A percentile compares a stretch with the other conserved stretches of the same genome.
phyloP scores from a whole-genome alignment of 2,113 vertebrate genomes.

The Potamarius usumacintae region DNA sequence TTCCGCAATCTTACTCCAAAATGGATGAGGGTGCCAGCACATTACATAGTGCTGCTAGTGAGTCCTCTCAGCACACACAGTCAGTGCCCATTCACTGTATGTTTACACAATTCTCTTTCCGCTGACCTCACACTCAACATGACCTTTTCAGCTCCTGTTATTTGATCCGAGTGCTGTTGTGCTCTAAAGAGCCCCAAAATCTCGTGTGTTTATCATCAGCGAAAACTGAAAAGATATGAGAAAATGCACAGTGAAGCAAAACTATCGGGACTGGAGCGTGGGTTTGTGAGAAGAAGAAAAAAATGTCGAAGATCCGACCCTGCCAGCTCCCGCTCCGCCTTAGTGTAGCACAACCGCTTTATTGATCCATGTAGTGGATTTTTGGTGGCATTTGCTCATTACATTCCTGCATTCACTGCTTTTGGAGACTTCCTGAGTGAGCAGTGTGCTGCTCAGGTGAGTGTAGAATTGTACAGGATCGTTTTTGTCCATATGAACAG shows the following conservation, averaged over 20 bases:
- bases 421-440: not conserved
- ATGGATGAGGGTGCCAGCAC: slow-evolving; percentile 44
- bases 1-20: slow-evolving; percentile 57
- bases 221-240: not conserved
- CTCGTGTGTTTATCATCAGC: not conserved
- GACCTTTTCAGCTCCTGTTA: slow-evolving; percentile 4
- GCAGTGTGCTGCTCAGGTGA: not conserved
- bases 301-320: not conserved
- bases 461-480: not conserved
- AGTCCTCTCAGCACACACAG: slow-evolving; percentile 46
- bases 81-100: slow-evolving; percentile 44
- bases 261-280: not conserved
- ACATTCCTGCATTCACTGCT: not conserved
- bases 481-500: slow-evolving; percentile 1
- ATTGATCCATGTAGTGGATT: slow-evolving; percentile 45
- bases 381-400: slow-evolving; percentile 49
- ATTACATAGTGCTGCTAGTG: slow-evolving; percentile 43
- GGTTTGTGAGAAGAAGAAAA: not conserved
- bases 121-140: not conserved
- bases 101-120: slow-evolving; percentile 50
- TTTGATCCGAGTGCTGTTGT: slow-evolving; percentile 8
- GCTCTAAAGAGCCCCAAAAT: not conserved
- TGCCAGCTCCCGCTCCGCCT: not conserved
- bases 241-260: not conserved
- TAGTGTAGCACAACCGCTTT: not conserved